Percentiles rank a stretch among this genome's conserved stretches.
These are phyloP conservation scores for Zalophus californianus DNA, from an alignment of 2,797 vertebrate genomes.

Conservation along the genomic window DNA sequence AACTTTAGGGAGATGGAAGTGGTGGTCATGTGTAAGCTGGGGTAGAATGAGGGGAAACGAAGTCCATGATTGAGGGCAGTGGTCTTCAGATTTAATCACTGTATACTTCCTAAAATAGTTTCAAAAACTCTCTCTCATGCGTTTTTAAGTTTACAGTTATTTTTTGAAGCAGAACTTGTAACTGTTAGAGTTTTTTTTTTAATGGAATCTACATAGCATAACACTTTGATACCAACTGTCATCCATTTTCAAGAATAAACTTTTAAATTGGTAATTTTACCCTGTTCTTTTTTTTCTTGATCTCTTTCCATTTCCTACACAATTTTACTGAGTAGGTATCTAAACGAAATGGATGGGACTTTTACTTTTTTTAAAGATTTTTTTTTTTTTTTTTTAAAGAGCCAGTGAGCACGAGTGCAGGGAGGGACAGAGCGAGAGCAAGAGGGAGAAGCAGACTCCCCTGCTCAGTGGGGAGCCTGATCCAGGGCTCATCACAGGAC, in stretches of 20 bases:
- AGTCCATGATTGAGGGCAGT: background rate
- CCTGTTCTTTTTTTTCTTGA: background rate
- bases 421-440: background rate
- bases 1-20: background rate
- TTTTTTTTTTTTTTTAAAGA: background rate
- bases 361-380: background rate
- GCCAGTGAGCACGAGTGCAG: background rate
- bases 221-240: background rate
- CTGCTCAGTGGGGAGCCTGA: background rate
- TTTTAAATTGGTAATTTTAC: background rate
- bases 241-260: background rate
- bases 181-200: background rate
- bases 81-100: background rate
- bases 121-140: background rate
- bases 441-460: background rate
- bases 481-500: too few relatives aligned
- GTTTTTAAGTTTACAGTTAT: conserved; percentile 30
- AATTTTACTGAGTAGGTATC: background rate
- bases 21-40: background rate
- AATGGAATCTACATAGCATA: background rate
- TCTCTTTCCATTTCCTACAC: background rate
- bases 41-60: background rate
- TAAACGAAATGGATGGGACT: background rate
- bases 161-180: background rate
- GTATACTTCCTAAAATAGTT: background rate